A percentile compares a stretch with the other conserved stretches of the same genome.
These are phyloP conservation scores for Platycheirus albimanus DNA, from an alignment of 2,888 invertebrate genomes.

Conservation along the genomic window DNA sequence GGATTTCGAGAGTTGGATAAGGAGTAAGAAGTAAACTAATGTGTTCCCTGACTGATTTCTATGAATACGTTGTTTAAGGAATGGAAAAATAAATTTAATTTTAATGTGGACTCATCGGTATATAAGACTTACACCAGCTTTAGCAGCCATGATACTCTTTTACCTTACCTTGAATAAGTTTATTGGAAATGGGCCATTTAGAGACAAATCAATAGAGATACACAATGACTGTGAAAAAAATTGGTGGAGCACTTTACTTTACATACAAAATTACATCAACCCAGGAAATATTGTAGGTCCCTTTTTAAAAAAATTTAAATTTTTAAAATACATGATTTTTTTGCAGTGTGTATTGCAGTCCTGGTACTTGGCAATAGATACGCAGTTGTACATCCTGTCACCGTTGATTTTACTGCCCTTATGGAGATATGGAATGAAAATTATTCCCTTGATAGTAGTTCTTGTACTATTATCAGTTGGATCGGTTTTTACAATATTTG, in stretches of 20 bases:
- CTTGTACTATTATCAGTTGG: conserved; percentile 78
- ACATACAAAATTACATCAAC: conserved; percentile 82
- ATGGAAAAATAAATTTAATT: conserved; percentile 62
- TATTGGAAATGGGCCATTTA: conserved; percentile 82
- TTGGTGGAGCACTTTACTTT: conserved; percentile 82
- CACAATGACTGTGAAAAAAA: conserved; percentile 77
- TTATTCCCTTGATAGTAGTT: conserved; percentile 77
- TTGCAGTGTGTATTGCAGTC: conserved; percentile 79
- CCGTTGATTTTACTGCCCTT: conserved; percentile 84
- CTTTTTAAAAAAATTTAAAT: not conserved
- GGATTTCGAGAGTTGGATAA: conserved; percentile 80
- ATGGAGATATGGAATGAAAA: conserved; percentile 81
- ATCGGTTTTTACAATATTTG: conserved; percentile 78
- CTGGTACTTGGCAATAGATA: conserved; percentile 85
- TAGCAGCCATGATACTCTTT: conserved; percentile 81
- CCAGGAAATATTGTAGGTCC: conserved; percentile 76
- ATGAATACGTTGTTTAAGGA: conserved; percentile 2
- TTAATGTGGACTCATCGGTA: conserved; percentile 75
- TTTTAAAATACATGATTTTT: not conserved
- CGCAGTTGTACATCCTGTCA: conserved; percentile 84
- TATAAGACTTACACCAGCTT: conserved; percentile 83
- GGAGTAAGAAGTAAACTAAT: conserved; percentile 73
- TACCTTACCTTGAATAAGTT: conserved; percentile 81
- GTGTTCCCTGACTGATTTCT: not conserved
- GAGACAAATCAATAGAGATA: conserved; percentile 75